A percentile compares a stretch with the other conserved stretches of the same genome.
These are phyloP conservation scores for Drosophila kikkawai DNA, from an alignment of 1,140 invertebrate species.

Conservation along the genomic window DNA sequence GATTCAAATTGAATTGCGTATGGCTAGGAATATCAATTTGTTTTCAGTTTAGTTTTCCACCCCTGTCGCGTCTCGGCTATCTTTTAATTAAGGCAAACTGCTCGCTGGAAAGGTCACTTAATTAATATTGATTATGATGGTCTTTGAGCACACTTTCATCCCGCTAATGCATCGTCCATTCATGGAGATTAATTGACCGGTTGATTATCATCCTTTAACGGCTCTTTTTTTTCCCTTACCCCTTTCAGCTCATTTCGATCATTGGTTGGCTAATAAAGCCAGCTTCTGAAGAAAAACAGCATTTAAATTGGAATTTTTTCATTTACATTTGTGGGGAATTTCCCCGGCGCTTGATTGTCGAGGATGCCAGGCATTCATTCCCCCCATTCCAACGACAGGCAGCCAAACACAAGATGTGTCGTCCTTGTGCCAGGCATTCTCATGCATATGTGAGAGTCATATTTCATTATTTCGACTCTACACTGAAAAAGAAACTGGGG, in stretches of 20 bases:
- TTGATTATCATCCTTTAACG: conserved; percentile 24
- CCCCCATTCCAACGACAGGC: not conserved
- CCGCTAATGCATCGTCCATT: conserved; percentile 63
- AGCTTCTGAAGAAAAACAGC: conserved; percentile 24
- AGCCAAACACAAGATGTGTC: not conserved
- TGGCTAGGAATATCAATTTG: conserved; percentile 49
- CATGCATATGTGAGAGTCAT: conserved; percentile 40
- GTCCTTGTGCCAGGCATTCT: not conserved
- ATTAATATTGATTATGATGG: conserved; percentile 76
- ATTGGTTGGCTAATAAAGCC: conserved; percentile 39
- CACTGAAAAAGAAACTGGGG: not conserved
- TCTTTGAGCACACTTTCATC: conserved; percentile 36
- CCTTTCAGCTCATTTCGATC: not conserved
- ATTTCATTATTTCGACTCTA: conserved; percentile 56
- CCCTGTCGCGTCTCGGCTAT: conserved; percentile 17
- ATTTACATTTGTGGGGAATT: conserved; percentile 32
- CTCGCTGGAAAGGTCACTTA: conserved; percentile 31
- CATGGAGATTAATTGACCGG: conserved; percentile 66
- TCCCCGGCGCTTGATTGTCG: not conserved
- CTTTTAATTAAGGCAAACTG: conserved; percentile 60
- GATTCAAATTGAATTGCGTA: conserved; percentile 33
- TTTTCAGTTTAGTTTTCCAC: conserved; percentile 20
- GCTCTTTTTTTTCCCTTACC: not conserved
- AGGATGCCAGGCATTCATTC: conserved; percentile 12
- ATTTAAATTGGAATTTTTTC: conserved; percentile 49